Evolutionary conservation across 2,113 vertebrate genomes (phyloP).

Genomic region (Neogale vison): DNA sequence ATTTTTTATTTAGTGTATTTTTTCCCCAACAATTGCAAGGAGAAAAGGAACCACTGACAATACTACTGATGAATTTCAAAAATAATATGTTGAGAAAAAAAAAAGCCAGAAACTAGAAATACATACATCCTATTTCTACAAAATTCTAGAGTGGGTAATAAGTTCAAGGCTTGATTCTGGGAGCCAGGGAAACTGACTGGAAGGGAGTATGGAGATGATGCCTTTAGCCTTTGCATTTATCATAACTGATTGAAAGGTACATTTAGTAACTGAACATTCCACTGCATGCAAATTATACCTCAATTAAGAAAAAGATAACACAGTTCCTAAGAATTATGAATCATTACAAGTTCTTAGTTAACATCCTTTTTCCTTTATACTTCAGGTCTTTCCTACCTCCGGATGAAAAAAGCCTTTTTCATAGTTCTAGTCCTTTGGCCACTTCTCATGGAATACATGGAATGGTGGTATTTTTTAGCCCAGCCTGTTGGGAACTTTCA

Average conservation of each 20-base stretch:
- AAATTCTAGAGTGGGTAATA: not conserved
- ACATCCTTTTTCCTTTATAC: not conserved
- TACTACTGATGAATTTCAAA: not conserved
- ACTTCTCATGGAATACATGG: not conserved
- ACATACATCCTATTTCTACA: not conserved
- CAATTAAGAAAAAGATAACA: not conserved
- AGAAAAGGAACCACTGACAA: not conserved
- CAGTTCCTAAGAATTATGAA: not conserved
- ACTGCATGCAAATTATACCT: not conserved
- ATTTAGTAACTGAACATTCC: not conserved
- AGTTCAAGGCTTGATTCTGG: not conserved
- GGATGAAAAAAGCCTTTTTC: not conserved
- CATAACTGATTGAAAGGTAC: not conserved
- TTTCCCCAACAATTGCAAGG: not conserved
- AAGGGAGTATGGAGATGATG: not conserved
- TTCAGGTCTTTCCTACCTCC: not conserved
- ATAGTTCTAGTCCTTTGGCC: not conserved
- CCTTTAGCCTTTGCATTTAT: not conserved
- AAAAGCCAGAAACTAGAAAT: not conserved
- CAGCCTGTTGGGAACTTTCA: not conserved
- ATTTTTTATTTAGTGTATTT: no score
- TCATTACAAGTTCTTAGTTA: not conserved
- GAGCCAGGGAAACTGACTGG: not conserved
- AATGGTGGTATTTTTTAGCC: not conserved
- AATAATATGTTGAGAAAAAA: not conserved